Evolutionary conservation across 2,888 invertebrate genomes (phyloP).

Genomic region (Tethea ocularis): DNA sequence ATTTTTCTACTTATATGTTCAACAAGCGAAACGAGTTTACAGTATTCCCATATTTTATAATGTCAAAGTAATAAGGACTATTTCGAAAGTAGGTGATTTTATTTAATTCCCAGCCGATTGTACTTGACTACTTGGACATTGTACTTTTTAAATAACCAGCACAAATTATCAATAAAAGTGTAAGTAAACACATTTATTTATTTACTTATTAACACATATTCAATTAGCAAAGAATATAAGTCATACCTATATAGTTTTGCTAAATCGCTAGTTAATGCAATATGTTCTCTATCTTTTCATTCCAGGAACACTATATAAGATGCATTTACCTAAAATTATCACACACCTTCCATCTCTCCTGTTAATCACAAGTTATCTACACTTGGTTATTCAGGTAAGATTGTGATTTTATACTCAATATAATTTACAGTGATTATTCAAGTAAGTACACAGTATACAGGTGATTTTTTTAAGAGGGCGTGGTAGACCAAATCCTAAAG

Average conservation of each 20-base stretch:
- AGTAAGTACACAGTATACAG: too few relatives aligned
- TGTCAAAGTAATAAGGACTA: neutral
- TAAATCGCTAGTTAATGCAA: constrained; percentile 27
- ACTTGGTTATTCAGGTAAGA: neutral
- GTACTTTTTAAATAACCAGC: too few relatives aligned
- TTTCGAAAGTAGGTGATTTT: neutral
- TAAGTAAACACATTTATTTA: too few relatives aligned
- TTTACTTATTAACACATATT: too few relatives aligned
- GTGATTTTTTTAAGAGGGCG: neutral
- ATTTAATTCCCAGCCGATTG: too few relatives aligned
- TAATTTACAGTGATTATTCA: too few relatives aligned
- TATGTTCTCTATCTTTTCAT: constrained; percentile 19
- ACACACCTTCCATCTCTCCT: constrained; percentile 33
- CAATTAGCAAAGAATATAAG: too few relatives aligned
- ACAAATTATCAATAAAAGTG: too few relatives aligned
- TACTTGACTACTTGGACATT: too few relatives aligned
- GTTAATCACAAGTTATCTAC: constrained; percentile 16
- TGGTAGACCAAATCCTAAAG: too few relatives aligned
- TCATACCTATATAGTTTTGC: neutral
- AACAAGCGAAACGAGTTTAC: neutral
- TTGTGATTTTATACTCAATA: neutral
- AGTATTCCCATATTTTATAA: neutral
- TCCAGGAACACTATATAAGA: constrained; percentile 41
- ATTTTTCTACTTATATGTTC: neutral
- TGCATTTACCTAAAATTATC: constrained; percentile 37